phyloP scores from a whole-genome alignment of 1,140 invertebrate genomes.

The Lepidurus couesii region DNA sequence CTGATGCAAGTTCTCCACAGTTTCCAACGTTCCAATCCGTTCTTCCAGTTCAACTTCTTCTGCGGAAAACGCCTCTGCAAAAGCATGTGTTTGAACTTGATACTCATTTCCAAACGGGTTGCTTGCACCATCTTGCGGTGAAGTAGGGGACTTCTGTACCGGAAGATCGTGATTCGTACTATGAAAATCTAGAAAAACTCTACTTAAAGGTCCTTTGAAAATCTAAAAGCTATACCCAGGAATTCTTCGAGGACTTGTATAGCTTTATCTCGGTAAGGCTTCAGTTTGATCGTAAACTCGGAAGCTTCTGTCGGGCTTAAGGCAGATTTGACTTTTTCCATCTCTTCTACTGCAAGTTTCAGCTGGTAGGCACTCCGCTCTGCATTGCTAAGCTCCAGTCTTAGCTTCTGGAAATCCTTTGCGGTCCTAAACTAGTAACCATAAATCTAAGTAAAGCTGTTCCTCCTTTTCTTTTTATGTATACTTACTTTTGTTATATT shows the following conservation, averaged over 20 bases:
- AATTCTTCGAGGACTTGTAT: background rate
- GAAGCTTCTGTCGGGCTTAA: constrained; percentile 12
- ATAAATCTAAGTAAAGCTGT: background rate
- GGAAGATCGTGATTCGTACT: too few species aligned
- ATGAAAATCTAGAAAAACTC: too few species aligned
- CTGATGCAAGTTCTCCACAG: constrained; percentile 31
- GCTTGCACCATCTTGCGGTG: too few species aligned
- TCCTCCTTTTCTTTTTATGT: background rate
- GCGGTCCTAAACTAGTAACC: constrained; percentile 23
- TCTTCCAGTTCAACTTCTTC: constrained; percentile 33
- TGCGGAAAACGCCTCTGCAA: background rate
- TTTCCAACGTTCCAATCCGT: constrained; percentile 13
- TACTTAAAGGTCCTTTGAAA: background rate
- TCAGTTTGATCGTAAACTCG: constrained; percentile 31
- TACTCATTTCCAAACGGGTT: background rate
- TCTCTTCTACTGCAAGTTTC: constrained; percentile 27
- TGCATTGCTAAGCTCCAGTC: constrained; percentile 22
- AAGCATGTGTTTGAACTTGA: background rate
- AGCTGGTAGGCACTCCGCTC: constrained; percentile 23
- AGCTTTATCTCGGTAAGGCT: constrained; percentile 28
- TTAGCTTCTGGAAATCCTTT: constrained; percentile 30
- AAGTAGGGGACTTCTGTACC: too few species aligned
- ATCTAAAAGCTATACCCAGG: background rate
- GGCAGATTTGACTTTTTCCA: constrained; percentile 23
- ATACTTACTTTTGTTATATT: constrained; percentile 25